Conservation (phyloP, 92 coral and sea anemone species). For the Metridium senile region DNA sequence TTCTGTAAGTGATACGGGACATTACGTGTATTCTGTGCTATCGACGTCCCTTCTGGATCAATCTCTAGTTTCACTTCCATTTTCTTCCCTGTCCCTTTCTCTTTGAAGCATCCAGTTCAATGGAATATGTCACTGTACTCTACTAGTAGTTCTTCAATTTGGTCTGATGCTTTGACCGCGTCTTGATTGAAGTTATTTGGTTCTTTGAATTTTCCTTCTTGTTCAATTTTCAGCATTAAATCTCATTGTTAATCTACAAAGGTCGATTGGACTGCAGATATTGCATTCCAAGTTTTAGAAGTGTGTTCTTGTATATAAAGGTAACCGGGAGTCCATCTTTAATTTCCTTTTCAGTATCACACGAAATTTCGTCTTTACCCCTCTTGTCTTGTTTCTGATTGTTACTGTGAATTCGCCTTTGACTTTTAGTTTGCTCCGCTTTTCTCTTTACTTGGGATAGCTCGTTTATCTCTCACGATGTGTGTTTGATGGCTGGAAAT, state of each 20-base stretch:
- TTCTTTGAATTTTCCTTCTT: conserved; percentile 53
- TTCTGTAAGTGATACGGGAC: not conserved
- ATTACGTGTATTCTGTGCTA: conserved; percentile 22
- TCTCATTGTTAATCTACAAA: too few species aligned
- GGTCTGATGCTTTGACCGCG: conserved; percentile 31
- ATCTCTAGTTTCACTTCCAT: conserved; percentile 59
- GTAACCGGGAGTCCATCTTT: conserved; percentile 52
- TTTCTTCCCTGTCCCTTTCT: conserved; percentile 37
- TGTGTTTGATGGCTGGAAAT: conserved; percentile 54
- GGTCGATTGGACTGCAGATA: too few species aligned
- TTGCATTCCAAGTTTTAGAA: conserved; percentile 53
- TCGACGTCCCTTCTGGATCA: conserved; percentile 43
- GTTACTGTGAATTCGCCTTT: conserved; percentile 53
- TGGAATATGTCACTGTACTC: conserved; percentile 37
- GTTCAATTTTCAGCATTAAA: conserved; percentile 50
- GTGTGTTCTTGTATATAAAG: conserved; percentile 19
- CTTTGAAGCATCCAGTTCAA: conserved; percentile 50
- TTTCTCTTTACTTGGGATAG: conserved; percentile 33
- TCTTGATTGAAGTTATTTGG: conserved; percentile 45
- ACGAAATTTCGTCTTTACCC: conserved; percentile 27
- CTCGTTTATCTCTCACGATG: conserved; percentile 45
- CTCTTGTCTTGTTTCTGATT: conserved; percentile 32
- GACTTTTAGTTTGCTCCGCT: conserved; percentile 45
- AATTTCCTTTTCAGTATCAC: conserved; percentile 30
- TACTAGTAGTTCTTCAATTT: conserved; percentile 18